These are phyloP conservation scores for Mactra quadrangularis DNA, from an alignment of 1,140 invertebrate genomes.

Conservation along the genomic window DNA sequence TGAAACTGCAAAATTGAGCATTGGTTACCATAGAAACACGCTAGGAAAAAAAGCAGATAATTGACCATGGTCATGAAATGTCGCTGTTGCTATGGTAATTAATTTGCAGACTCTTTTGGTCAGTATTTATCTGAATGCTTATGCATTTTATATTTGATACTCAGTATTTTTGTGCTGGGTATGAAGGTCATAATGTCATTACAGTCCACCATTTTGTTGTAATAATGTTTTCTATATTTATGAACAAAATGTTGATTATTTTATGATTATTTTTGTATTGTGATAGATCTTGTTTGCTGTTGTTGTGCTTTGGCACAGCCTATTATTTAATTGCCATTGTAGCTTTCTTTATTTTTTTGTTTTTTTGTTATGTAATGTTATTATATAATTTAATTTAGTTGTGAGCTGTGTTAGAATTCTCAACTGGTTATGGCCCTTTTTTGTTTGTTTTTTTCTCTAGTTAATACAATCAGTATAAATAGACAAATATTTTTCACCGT, in stretches of 20 bases:
- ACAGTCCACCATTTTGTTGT: conserved; percentile 34
- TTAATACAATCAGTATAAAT: conserved; percentile 61
- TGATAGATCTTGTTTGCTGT: conserved; percentile 54
- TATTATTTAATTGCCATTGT: conserved; percentile 59
- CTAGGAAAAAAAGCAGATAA: background rate
- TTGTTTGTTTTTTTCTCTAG: conserved; percentile 54
- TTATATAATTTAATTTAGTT: conserved; percentile 63
- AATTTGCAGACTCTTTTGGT: conserved; percentile 17
- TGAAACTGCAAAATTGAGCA: conserved; percentile 33
- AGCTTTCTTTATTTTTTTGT: conserved; percentile 59
- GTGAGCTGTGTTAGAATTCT: conserved; percentile 47
- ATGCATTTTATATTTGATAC: conserved; percentile 38
- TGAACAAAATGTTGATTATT: conserved; percentile 60
- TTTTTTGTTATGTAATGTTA: conserved; percentile 65
- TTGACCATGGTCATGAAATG: background rate
- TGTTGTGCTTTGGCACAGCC: conserved; percentile 46
- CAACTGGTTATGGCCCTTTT: conserved; percentile 55
- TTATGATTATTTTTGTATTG: conserved; percentile 59
- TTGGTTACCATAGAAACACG: conserved; percentile 34
- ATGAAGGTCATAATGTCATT: conserved; percentile 34
- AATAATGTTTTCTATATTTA: conserved; percentile 53
- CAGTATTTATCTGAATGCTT: conserved; percentile 58
- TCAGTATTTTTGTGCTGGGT: conserved; percentile 39
- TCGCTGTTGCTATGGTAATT: background rate
- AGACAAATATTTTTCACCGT: conserved; percentile 24